A percentile compares a stretch with the other conserved stretches of the same genome.
Evolutionary conservation across 2,888 invertebrate species (phyloP).

Genomic region (Chironomus tentans): DNA sequence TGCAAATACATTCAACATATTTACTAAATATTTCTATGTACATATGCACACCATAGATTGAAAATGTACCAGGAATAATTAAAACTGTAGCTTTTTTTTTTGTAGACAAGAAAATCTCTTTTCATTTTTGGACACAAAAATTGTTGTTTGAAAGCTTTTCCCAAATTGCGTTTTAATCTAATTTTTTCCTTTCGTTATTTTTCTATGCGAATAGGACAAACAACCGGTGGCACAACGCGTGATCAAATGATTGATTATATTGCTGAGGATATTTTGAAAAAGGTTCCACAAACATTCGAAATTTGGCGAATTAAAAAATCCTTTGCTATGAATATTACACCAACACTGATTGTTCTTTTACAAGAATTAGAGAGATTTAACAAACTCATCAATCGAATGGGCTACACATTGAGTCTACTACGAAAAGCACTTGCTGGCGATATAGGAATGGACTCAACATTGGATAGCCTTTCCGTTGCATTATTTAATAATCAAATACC

Average conservation of each 20-base stretch:
- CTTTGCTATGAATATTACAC: conserved; percentile 70
- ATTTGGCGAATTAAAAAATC: conserved; percentile 70
- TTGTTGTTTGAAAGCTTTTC: conserved; percentile 20
- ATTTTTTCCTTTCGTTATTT: not conserved
- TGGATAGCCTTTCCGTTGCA: conserved; percentile 74
- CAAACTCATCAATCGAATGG: conserved; percentile 60
- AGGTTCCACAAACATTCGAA: conserved; percentile 69
- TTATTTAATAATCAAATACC: conserved; percentile 82
- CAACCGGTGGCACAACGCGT: conserved; percentile 63
- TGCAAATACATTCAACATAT: not conserved
- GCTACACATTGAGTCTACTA: conserved; percentile 58
- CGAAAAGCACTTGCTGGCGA: conserved; percentile 81
- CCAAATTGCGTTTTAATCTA: not conserved
- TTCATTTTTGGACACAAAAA: conserved; percentile 4
- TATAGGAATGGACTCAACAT: conserved; percentile 78
- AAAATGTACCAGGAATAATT: not conserved
- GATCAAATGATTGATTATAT: conserved; percentile 78
- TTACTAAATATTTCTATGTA: not conserved
- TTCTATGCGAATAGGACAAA: conserved; percentile 48
- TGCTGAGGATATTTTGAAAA: conserved; percentile 65
- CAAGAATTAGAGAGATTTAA: conserved; percentile 89
- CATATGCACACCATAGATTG: not conserved
- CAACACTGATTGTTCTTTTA: conserved; percentile 75
- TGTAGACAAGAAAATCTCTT: not conserved
- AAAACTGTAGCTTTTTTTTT: not conserved